Conservation (phyloP, 2,113 vertebrate species). For the Ammodytes dubius region DNA sequence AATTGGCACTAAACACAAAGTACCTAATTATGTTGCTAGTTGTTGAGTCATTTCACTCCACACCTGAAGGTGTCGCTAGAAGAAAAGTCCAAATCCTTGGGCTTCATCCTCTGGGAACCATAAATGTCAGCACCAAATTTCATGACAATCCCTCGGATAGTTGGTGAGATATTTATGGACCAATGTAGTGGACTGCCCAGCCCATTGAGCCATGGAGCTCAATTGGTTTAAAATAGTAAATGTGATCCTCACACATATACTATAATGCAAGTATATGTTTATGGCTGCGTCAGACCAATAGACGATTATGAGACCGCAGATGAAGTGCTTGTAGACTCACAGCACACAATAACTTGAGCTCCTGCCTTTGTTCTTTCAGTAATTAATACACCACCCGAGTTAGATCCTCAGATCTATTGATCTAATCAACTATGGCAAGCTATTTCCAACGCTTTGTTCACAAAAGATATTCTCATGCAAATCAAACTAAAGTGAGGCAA, state of each 20-base stretch:
- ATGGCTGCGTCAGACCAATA: slow-evolving; percentile 14
- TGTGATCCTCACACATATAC: slow-evolving; percentile 11
- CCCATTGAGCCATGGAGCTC: background rate
- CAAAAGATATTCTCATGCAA: slow-evolving; percentile 76
- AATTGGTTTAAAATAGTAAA: slow-evolving; percentile 8
- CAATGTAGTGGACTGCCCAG: background rate
- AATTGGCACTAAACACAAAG: background rate
- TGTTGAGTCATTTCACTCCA: background rate
- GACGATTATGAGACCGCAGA: slow-evolving; percentile 65
- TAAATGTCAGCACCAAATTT: background rate
- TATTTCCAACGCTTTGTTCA: slow-evolving; percentile 77
- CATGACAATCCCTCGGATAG: background rate
- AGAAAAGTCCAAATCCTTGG: background rate
- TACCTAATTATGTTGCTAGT: background rate
- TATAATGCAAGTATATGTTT: too few species aligned
- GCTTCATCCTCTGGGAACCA: background rate
- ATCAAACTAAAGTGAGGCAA: slow-evolving; percentile 71
- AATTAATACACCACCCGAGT: slow-evolving; percentile 75
- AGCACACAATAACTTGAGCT: slow-evolving; percentile 70
- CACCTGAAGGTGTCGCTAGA: background rate
- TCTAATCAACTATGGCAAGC: slow-evolving; percentile 80
- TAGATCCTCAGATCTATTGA: slow-evolving; percentile 79
- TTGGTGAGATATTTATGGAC: background rate
- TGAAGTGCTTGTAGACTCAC: slow-evolving; percentile 60
- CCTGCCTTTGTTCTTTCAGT: slow-evolving; percentile 73